Evolutionary conservation across 2,113 vertebrate species (phyloP).

Genomic region (Anhinga rufa): DNA sequence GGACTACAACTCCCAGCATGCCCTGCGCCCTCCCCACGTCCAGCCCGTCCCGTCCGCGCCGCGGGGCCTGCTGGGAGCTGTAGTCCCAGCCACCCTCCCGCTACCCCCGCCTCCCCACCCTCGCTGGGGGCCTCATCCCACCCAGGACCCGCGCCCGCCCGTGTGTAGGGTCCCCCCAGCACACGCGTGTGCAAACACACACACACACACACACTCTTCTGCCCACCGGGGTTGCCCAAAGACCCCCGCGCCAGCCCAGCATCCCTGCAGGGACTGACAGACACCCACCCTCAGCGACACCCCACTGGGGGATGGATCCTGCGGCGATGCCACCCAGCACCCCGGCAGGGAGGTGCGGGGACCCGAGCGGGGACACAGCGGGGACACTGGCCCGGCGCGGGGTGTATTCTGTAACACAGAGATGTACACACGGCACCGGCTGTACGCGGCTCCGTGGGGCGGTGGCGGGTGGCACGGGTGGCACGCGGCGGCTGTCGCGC

Average conservation of each 20-base stretch:
- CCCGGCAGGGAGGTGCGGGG: not conserved
- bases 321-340: not conserved
- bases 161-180: not conserved
- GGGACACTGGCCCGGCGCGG: not conserved
- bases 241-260: not conserved
- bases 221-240: not conserved
- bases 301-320: not conserved
- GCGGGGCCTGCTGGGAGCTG: not conserved
- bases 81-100: not conserved
- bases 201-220: too few species aligned
- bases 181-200: not conserved
- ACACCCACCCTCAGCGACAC: not conserved
- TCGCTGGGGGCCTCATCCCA: not conserved
- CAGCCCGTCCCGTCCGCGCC: not conserved
- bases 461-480: not conserved
- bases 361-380: not conserved
- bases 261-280: not conserved
- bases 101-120: too few species aligned
- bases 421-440: slow-evolving; percentile 17
- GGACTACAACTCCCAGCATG: not conserved
- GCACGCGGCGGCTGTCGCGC: not conserved
- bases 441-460: not conserved
- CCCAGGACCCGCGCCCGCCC: not conserved
- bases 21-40: not conserved
- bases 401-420: slow-evolving; percentile 36